Conservation (phyloP, 2,888 invertebrate genomes). For the Polydrusus pterygomalis region DNA sequence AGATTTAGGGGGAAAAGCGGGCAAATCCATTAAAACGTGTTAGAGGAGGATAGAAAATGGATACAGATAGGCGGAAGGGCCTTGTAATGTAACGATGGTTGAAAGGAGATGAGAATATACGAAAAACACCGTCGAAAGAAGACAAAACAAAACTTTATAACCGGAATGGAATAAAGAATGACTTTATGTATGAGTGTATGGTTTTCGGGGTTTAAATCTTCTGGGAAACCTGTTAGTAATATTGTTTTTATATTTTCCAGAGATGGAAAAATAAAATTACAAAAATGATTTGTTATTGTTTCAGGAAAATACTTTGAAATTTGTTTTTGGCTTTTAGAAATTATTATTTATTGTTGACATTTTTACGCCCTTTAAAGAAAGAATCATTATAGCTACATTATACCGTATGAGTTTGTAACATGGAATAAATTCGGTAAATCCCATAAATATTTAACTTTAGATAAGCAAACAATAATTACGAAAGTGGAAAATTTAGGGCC, state of each 20-base stretch:
- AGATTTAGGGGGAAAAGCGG: conserved; percentile 32
- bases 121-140: conserved; percentile 17
- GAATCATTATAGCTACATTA: background rate
- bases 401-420: too few relatives aligned
- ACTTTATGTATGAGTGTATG: conserved; percentile 41
- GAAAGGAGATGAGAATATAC: conserved; percentile 31
- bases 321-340: background rate
- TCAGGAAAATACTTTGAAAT: background rate
- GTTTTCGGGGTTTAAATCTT: conserved; percentile 36
- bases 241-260: conserved; percentile 30
- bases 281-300: conserved; percentile 12
- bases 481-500: too few relatives aligned
- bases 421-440: too few relatives aligned
- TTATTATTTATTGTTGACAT: conserved; percentile 2
- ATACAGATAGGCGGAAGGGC: conserved; percentile 33
- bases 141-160: conserved; percentile 32
- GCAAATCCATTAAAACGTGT: conserved; percentile 27
- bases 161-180: conserved; percentile 38
- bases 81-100: conserved; percentile 23
- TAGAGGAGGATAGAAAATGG: conserved; percentile 26
- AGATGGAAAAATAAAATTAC: conserved; percentile 20
- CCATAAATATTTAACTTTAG: too few relatives aligned
- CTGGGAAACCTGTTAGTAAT: conserved; percentile 37
- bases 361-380: background rate
- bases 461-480: too few relatives aligned